Evolutionary conservation across 2,113 vertebrate species (phyloP).

Genomic region (Dermatemys mawii): DNA sequence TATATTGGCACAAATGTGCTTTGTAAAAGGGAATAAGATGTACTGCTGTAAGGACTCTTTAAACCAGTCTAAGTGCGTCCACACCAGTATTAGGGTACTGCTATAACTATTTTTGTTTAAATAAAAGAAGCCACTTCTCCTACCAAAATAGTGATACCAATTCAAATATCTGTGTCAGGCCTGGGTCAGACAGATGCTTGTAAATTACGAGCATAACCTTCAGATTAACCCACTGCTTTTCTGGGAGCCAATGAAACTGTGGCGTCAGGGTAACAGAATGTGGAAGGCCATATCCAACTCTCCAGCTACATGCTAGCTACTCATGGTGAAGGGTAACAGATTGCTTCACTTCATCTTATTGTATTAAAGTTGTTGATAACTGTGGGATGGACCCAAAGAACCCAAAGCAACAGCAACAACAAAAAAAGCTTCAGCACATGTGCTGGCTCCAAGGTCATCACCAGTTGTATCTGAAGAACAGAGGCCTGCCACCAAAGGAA

Average conservation of each 20-base stretch:
- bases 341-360: background rate
- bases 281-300: background rate
- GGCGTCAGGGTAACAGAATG: fast-evolving
- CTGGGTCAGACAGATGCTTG: background rate
- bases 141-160: background rate
- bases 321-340: conserved; percentile 2
- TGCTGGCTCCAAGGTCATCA: conserved; percentile 39
- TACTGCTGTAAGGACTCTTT: background rate
- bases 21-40: background rate
- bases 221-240: background rate
- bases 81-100: fast-evolving
- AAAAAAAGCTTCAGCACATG: background rate
- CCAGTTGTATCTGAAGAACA: conserved; percentile 47
- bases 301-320: background rate
- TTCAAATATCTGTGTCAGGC: background rate
- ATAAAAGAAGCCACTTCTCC: background rate
- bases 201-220: background rate
- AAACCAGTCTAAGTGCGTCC: background rate
- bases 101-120: background rate
- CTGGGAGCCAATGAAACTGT: background rate
- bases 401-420: background rate
- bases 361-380: conserved; percentile 56
- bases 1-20: background rate
- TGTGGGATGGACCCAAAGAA: conserved; percentile 7
- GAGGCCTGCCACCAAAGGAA: conserved; percentile 46